Evolutionary conservation across 2,797 vertebrate species (phyloP).

Genomic region (Semotilus atromaculatus): DNA sequence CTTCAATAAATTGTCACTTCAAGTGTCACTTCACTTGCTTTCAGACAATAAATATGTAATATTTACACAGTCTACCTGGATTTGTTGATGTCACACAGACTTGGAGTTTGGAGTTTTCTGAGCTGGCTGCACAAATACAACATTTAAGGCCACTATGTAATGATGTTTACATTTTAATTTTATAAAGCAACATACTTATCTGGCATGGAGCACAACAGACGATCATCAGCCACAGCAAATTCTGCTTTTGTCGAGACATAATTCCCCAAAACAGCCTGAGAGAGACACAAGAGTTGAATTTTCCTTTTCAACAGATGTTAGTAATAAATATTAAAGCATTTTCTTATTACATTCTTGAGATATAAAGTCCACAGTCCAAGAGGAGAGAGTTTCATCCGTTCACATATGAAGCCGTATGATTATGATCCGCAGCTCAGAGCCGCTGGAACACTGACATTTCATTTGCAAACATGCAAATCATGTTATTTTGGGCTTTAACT

Average conservation of each 20-base stretch:
- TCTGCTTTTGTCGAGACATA: not conserved
- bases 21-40: not conserved
- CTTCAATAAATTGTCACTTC: too few relatives aligned
- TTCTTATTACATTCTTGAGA: too few relatives aligned
- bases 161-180: accelerated
- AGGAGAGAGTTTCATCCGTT: not conserved
- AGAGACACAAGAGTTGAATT: accelerated
- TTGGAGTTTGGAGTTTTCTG: accelerated
- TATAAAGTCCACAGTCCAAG: not conserved
- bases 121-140: too few relatives aligned
- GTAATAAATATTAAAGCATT: too few relatives aligned
- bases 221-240: slow-evolving; percentile 11
- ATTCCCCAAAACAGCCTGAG: not conserved
- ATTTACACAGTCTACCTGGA: too few relatives aligned
- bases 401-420: too few relatives aligned
- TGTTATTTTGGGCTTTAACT: too few relatives aligned
- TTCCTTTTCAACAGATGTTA: too few relatives aligned
- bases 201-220: not conserved
- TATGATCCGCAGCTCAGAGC: too few relatives aligned
- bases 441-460: too few relatives aligned
- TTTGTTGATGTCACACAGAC: too few relatives aligned
- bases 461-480: not conserved
- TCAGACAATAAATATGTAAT: not conserved
- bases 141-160: too few relatives aligned
- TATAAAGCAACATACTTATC: not conserved